Conservation (phyloP, 2,797 vertebrate species). For the Catamblyrhynchus diadema region DNA sequence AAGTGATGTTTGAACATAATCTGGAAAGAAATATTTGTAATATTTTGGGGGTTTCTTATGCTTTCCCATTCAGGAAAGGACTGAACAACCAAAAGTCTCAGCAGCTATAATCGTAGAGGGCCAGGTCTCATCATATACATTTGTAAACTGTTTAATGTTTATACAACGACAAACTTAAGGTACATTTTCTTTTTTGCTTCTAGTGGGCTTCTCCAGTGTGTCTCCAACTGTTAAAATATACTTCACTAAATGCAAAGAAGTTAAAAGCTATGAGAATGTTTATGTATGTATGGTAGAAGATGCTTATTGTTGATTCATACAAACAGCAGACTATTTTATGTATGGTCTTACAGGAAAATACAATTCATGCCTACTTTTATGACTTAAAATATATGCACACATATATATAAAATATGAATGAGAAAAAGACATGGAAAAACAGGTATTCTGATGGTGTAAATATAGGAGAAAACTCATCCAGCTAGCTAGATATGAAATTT, state of each 20-base stretch:
- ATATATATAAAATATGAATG: neutral
- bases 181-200: neutral
- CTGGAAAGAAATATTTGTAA: neutral
- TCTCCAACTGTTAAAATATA: neutral
- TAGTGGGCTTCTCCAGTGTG: neutral
- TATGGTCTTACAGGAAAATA: neutral
- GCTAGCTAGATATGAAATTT: neutral
- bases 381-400: neutral
- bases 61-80: neutral
- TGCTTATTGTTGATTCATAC: neutral
- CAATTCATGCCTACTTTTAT: neutral
- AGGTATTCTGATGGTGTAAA: neutral
- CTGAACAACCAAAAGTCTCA: neutral
- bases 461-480: neutral
- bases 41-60: neutral
- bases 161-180: neutral
- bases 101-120: accelerated
- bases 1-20: neutral
- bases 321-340: neutral
- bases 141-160: neutral
- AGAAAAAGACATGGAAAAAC: neutral
- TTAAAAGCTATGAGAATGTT: neutral
- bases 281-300: neutral
- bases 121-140: neutral
- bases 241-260: neutral